A percentile compares a stretch with the other conserved stretches of the same genome.
phyloP scores from a whole-genome alignment of 1,140 invertebrate species.

The Diabrotica virgifera region DNA sequence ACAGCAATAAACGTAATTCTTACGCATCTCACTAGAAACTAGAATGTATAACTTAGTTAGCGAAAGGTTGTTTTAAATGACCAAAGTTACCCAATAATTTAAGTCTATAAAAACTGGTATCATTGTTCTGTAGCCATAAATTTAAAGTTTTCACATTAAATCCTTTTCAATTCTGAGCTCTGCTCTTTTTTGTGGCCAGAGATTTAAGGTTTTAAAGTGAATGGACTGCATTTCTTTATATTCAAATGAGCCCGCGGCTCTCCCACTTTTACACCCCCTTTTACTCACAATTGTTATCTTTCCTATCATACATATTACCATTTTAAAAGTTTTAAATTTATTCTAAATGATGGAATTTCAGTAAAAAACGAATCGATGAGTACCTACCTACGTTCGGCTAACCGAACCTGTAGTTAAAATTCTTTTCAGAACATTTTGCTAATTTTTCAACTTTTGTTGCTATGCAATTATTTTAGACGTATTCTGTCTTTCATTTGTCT shows the following conservation, averaged over 20 bases:
- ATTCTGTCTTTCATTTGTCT: too few relatives aligned
- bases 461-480: too few relatives aligned
- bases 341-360: conserved; percentile 1
- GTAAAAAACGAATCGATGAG: neutral
- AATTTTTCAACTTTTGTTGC: too few relatives aligned
- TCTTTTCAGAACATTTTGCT: too few relatives aligned
- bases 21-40: conserved; percentile 19
- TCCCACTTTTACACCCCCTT: conserved; percentile 22
- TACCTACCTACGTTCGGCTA: too few relatives aligned
- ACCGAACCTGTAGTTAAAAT: too few relatives aligned
- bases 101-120: conserved; percentile 47
- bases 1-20: conserved; percentile 22
- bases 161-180: conserved; percentile 45
- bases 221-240: conserved; percentile 43
- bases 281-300: conserved; percentile 11
- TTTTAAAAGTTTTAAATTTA: neutral
- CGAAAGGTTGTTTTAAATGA: conserved; percentile 43
- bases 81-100: conserved; percentile 47
- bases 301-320: neutral
- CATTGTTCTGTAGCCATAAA: conserved; percentile 47
- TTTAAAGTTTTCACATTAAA: conserved; percentile 48
- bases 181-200: conserved; percentile 36
- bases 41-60: conserved; percentile 40
- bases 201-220: conserved; percentile 42
- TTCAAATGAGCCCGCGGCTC: conserved; percentile 39